phyloP scores from a whole-genome alignment of 2,797 vertebrate genomes.

The Gouania willdenowi region DNA sequence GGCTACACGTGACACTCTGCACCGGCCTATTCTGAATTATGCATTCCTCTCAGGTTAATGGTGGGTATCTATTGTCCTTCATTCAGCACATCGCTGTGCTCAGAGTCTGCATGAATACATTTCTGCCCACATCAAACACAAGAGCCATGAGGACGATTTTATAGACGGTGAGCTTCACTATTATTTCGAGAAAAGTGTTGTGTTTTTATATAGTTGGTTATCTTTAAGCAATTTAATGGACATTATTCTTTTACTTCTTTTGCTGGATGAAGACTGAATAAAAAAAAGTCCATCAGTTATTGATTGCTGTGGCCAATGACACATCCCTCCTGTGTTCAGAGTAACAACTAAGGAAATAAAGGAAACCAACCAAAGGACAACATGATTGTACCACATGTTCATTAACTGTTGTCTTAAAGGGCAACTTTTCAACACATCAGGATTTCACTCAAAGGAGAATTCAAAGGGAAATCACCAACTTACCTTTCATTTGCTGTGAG shows the following conservation, averaged over 20 bases:
- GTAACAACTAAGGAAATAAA: conserved; percentile 73
- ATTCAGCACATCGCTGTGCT: conserved; percentile 26
- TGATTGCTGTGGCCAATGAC: conserved; percentile 51
- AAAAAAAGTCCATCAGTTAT: background rate
- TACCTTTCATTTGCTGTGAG: conserved; percentile 35
- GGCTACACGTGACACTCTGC: conserved; percentile 46
- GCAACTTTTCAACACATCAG: conserved; percentile 40
- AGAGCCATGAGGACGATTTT: no score
- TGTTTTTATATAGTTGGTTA: no score
- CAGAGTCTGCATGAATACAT: conserved; percentile 11
- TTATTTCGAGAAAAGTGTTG: no score
- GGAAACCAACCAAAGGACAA: conserved; percentile 50
- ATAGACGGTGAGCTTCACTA: no score
- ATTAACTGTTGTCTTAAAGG: conserved; percentile 24
- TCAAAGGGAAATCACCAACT: conserved; percentile 4
- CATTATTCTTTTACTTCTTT: background rate
- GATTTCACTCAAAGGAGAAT: conserved; percentile 32
- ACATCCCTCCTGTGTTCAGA: conserved; percentile 40
- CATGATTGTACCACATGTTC: conserved; percentile 21
- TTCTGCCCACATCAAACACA: no score
- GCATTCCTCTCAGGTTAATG: conserved; percentile 61
- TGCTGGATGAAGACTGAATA: background rate
- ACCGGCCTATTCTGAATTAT: conserved; percentile 70
- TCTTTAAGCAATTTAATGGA: no score
- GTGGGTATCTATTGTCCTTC: conserved; percentile 55